Conservation (phyloP, 1,140 invertebrate genomes). For the Dinoponera quadriceps region DNA sequence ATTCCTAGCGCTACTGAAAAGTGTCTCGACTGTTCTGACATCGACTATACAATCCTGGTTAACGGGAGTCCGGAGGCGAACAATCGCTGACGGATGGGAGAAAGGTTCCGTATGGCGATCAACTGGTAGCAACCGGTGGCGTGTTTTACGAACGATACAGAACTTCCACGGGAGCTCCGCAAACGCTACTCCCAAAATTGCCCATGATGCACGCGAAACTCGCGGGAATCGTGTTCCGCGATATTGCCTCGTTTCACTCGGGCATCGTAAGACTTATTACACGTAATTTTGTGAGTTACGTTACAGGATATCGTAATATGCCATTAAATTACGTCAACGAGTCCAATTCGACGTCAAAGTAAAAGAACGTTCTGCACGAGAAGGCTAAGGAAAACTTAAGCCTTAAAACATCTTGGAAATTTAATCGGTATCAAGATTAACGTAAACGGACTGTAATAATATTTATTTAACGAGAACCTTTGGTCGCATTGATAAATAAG, state of each 20-base stretch:
- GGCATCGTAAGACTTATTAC: not conserved
- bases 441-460: too few relatives aligned
- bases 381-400: too few relatives aligned
- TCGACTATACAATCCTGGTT: conserved; percentile 31
- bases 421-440: too few relatives aligned
- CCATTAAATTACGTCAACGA: not conserved
- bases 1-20: not conserved
- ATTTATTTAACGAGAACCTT: too few relatives aligned
- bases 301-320: not conserved
- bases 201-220: too few relatives aligned
- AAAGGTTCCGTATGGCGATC: conserved; percentile 41
- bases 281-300: not conserved
- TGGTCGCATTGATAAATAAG: too few relatives aligned
- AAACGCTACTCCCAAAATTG: not conserved
- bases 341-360: not conserved
- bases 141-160: conserved; percentile 5
- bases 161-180: not conserved
- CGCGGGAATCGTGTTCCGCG: not conserved
- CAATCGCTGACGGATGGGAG: conserved; percentile 47
- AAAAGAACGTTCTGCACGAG: not conserved
- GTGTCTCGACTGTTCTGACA: conserved; percentile 17
- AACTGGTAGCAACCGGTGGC: conserved; percentile 39
- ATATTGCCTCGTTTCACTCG: not conserved
- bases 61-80: conserved; percentile 42
- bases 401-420: too few relatives aligned